These are phyloP conservation scores for Serinus canaria DNA, from an alignment of 2,113 vertebrate species.

Conservation along the genomic window DNA sequence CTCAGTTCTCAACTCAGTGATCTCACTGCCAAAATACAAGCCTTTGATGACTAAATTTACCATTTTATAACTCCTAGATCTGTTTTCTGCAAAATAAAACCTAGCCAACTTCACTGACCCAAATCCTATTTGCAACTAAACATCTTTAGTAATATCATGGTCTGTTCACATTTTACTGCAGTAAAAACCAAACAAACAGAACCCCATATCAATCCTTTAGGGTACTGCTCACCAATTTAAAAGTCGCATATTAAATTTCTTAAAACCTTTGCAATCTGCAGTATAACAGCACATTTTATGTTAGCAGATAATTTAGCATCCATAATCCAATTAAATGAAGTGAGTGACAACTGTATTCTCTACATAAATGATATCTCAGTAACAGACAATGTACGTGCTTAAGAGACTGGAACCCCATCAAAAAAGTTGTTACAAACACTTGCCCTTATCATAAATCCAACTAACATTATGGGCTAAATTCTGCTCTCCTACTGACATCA, in stretches of 20 bases:
- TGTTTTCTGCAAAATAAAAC: constrained; percentile 67
- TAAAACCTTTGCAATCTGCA: constrained; percentile 76
- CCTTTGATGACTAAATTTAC: constrained; percentile 49
- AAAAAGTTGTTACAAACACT: constrained; percentile 49
- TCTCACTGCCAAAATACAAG: constrained; percentile 9
- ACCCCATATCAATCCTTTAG: constrained; percentile 65
- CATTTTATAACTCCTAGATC: constrained; percentile 18
- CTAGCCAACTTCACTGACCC: constrained; percentile 62
- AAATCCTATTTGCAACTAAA: constrained; percentile 72
- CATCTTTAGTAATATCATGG: constrained; percentile 40
- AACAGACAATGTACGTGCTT: constrained; percentile 65
- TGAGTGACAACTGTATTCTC: constrained; percentile 78
- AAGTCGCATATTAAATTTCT: constrained; percentile 77
- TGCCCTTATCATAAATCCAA: constrained; percentile 58
- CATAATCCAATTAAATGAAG: constrained; percentile 78
- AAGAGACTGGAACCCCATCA: constrained; percentile 67
- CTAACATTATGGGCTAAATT: constrained; percentile 41
- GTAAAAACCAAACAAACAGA: constrained; percentile 44
- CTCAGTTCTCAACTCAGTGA: constrained; percentile 11
- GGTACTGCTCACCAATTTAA: constrained; percentile 74
- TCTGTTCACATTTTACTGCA: constrained; percentile 50
- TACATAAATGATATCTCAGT: constrained; percentile 67
- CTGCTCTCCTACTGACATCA: constrained; percentile 2
- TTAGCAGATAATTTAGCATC: constrained; percentile 77
- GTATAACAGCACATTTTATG: constrained; percentile 79